Conservation (phyloP, 2,888 invertebrate genomes). For the Lottia scabra region DNA sequence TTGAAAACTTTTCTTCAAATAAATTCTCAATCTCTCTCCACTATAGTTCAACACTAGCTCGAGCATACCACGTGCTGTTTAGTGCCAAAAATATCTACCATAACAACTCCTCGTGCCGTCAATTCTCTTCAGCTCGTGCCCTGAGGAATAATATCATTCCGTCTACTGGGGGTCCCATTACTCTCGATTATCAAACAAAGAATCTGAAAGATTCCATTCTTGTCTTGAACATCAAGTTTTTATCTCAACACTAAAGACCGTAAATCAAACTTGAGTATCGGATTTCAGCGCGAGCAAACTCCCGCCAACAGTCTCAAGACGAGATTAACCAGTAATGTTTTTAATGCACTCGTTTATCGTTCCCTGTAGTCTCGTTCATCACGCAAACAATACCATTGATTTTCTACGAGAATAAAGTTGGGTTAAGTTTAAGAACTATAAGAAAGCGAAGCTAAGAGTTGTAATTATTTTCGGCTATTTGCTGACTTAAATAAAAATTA, state of each 20-base stretch:
- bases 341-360: too few relatives aligned
- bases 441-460: too few relatives aligned
- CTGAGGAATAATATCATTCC: neutral
- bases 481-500: too few relatives aligned
- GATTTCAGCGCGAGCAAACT: constrained; percentile 5
- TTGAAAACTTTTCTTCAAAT: too few relatives aligned
- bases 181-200: constrained; percentile 4
- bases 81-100: neutral
- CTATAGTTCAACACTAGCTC: neutral
- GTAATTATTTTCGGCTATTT: too few relatives aligned
- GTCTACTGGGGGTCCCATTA: neutral
- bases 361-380: too few relatives aligned
- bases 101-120: neutral
- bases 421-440: too few relatives aligned
- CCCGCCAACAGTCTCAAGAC: constrained; percentile 1
- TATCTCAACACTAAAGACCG: neutral
- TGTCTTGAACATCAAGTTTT: constrained; percentile 7
- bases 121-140: neutral
- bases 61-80: neutral
- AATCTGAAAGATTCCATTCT: neutral
- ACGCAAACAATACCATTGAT: too few relatives aligned
- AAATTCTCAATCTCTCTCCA: too few relatives aligned
- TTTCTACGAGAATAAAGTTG: too few relatives aligned
- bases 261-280: constrained; percentile 7
- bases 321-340: neutral